Evolutionary conservation across 2,113 vertebrate species (phyloP), one percentile per base, ranked within the genome.

Genomic region (Syngnathoides biaculeatus): DNA sequence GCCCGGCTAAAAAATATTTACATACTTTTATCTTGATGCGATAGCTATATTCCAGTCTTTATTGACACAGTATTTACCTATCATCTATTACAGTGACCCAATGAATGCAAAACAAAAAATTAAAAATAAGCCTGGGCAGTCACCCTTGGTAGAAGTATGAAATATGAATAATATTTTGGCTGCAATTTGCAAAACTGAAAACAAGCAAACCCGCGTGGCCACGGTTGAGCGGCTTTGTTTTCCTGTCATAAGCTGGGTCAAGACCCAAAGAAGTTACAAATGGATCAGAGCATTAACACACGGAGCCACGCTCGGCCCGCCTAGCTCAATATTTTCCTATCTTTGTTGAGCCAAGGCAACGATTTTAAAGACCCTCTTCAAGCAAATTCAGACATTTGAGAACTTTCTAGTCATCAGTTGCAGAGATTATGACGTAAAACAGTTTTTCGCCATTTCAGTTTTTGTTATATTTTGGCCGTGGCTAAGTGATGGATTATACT

Each of bases 181-280:
- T 11, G 9, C 8, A 19, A 17, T 26, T 63, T 43, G 20, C 19
- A 20, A 63, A 45, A 24, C n/a, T 63, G n/a, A 24, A 26, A 64
- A 10, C 8, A 17, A 47, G 22, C 43, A 64, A 47, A 24, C n/a
- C 24, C 22, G 60, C 71, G 63, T 2, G 5, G 73, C 69, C 42
- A 47, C 61, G 60, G 43, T 64, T 72, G 68, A 57, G 61, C 70
- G 63, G 53, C 53, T 50, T 76, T 39, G 67, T 65, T 72, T 47
- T 55, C 52, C 68, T 67, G 52, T 66, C 75, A 77, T 43, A 47
- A 13, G 53, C 67, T 57, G 62, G 42, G 35, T 72, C 64, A 68
- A 67, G 67, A 75, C 59, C 67, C 72, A 67, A 71, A 75, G 55
- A 62, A 17, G 58, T 79, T 73, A 81, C 82, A 81, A 68, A 80